These are phyloP conservation scores for Elaphurus davidianus DNA, from an alignment of 2,113 vertebrate genomes.

Conservation along the genomic window DNA sequence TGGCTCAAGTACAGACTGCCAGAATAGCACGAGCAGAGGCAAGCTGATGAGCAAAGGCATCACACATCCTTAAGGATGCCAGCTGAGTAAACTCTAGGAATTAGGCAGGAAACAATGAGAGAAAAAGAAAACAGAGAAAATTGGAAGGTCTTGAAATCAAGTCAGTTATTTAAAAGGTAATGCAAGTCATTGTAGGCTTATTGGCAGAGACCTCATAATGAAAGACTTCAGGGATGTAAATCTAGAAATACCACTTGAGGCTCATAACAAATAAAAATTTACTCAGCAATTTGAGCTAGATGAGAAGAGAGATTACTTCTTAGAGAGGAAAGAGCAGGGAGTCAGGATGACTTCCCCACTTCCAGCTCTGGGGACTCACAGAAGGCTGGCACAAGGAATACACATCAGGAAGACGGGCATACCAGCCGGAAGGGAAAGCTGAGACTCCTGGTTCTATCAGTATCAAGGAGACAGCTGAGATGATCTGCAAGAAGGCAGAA, in stretches of 20 bases:
- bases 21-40: background rate
- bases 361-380: background rate
- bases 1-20: background rate
- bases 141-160: background rate
- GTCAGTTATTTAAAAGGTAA: background rate
- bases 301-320: background rate
- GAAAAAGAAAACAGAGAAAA: background rate
- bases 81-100: background rate
- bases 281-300: background rate
- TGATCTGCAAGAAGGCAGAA: background rate
- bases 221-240: background rate
- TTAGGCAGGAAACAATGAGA: background rate
- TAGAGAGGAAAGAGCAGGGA: background rate
- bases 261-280: background rate
- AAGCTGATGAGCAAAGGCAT: background rate
- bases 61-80: background rate
- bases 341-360: background rate
- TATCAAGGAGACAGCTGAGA: background rate
- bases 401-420: background rate
- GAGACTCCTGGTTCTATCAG: background rate
- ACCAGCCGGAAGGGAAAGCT: background rate
- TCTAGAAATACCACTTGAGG: background rate
- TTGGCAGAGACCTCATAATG: background rate
- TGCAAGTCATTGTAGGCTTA: background rate
- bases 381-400: background rate